Conservation (phyloP, 2,888 invertebrate species). For the Ochropacha duplaris region DNA sequence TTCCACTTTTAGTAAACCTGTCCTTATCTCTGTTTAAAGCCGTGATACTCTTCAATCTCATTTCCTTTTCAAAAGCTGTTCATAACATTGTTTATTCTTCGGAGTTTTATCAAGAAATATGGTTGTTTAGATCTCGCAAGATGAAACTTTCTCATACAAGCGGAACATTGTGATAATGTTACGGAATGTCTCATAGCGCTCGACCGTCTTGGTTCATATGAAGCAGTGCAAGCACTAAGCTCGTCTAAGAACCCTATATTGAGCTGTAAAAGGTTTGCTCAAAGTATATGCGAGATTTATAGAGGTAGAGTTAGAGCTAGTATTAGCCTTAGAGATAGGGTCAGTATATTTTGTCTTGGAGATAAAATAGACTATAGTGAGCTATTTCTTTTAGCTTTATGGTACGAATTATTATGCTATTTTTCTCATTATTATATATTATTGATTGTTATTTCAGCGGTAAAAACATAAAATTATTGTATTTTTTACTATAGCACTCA, state of each 20-base stretch:
- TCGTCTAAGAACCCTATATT: constrained; percentile 28
- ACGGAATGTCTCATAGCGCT: constrained; percentile 19
- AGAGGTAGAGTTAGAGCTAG: not conserved
- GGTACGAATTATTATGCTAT: too few species aligned
- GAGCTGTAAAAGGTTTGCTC: not conserved
- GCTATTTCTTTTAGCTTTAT: too few species aligned
- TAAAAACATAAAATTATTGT: too few species aligned
- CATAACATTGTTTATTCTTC: not conserved
- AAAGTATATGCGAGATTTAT: not conserved
- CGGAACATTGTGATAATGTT: not conserved
- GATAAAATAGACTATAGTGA: not conserved
- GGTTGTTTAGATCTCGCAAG: not conserved
- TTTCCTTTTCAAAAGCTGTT: too few species aligned
- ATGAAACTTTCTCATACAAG: not conserved
- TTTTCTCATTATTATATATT: too few species aligned
- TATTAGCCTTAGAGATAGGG: not conserved
- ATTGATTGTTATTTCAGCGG: too few species aligned
- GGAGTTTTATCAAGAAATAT: not conserved
- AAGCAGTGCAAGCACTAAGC: constrained; percentile 24
- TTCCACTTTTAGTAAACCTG: too few species aligned
- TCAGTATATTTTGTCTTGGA: not conserved
- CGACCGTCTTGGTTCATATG: constrained; percentile 15
- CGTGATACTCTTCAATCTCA: too few species aligned
- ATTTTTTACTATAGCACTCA: too few species aligned
- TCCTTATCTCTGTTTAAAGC: too few species aligned